phyloP scores from a whole-genome alignment of 2,797 vertebrate genomes.

The Microcaecilia unicolor region DNA sequence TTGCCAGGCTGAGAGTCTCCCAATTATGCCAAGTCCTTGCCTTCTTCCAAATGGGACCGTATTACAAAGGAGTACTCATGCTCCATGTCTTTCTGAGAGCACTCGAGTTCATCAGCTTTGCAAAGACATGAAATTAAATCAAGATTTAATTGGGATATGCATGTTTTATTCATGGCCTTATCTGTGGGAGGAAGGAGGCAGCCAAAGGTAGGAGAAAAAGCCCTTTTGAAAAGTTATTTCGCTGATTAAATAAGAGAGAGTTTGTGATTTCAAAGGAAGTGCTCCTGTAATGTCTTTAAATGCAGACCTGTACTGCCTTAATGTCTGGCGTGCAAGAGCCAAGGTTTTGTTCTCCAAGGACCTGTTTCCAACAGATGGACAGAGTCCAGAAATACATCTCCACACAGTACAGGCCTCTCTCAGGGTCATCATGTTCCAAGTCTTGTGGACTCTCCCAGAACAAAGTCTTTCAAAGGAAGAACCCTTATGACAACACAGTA shows the following conservation, averaged over 20 bases:
- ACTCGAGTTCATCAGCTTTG: slow-evolving; percentile 78
- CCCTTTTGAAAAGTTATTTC: slow-evolving; percentile 70
- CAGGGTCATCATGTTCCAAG: no score
- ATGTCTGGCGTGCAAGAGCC: neutral
- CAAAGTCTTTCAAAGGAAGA: no score
- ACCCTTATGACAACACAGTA: no score
- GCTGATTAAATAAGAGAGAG: slow-evolving; percentile 69
- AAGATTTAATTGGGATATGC: slow-evolving; percentile 76
- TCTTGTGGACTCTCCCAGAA: no score
- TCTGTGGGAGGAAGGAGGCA: slow-evolving; percentile 65
- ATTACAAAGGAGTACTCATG: slow-evolving; percentile 76
- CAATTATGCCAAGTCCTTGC: slow-evolving; percentile 59
- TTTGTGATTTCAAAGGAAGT: slow-evolving; percentile 62
- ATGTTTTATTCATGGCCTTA: slow-evolving; percentile 77
- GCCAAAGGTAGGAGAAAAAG: slow-evolving; percentile 60
- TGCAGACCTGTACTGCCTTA: slow-evolving; percentile 14
- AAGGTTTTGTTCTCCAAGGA: neutral
- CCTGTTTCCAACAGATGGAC: neutral
- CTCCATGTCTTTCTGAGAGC: slow-evolving; percentile 66
- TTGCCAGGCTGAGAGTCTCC: no score
- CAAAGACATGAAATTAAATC: slow-evolving; percentile 76
- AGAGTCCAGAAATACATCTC: neutral
- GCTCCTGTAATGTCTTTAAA: slow-evolving; percentile 68
- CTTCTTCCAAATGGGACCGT: slow-evolving; percentile 55
- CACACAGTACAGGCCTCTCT: no score